phyloP scores from a whole-genome alignment of 2,888 invertebrate genomes.

The Papilio protenor region DNA sequence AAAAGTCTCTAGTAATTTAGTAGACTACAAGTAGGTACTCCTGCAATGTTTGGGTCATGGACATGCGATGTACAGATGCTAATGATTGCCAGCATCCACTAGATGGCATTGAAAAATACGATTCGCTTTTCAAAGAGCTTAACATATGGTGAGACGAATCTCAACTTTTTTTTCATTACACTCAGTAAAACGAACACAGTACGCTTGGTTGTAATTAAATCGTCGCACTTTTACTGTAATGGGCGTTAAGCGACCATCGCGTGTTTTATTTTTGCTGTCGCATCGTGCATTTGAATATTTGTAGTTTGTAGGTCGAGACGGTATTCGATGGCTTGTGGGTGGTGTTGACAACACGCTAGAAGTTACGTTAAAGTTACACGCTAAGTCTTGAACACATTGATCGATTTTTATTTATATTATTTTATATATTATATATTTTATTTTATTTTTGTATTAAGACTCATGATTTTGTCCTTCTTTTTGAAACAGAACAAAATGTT shows the following conservation, averaged over 20 bases:
- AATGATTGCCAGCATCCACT: background rate
- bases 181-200: constrained; percentile 48
- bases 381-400: background rate
- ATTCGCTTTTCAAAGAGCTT: constrained; percentile 6
- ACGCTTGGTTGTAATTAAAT: constrained; percentile 60
- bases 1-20: background rate
- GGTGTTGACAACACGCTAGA: background rate
- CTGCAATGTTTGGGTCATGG: background rate
- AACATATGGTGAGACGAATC: constrained; percentile 10
- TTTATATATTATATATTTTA: too few relatives aligned
- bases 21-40: background rate
- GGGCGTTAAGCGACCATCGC: constrained; percentile 50
- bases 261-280: constrained; percentile 49
- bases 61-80: background rate
- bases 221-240: constrained; percentile 72
- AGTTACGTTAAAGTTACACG: too few relatives aligned
- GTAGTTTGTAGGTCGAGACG: constrained; percentile 39
- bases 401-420: too few relatives aligned
- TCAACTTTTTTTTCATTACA: constrained; percentile 40
- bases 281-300: constrained; percentile 64
- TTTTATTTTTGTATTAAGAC: too few relatives aligned
- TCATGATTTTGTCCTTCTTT: too few relatives aligned
- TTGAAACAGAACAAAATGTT: background rate
- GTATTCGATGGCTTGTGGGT: constrained; percentile 34
- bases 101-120: background rate